These are phyloP conservation scores for Salmo trutta DNA, from an alignment of 2,797 vertebrate species.

Conservation along the genomic window DNA sequence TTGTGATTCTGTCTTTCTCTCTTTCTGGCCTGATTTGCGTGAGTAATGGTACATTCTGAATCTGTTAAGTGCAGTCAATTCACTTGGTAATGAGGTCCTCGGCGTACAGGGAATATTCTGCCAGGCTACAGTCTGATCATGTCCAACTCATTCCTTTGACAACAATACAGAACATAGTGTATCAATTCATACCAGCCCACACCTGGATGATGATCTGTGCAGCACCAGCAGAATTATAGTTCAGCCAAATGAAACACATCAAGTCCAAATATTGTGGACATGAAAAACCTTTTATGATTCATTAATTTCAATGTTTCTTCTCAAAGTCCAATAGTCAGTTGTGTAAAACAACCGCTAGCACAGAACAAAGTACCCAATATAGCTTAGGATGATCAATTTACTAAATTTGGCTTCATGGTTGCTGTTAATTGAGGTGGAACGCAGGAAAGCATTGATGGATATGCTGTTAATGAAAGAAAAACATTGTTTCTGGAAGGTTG, in stretches of 20 bases:
- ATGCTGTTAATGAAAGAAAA: constrained; percentile 57
- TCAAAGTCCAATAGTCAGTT: constrained; percentile 14
- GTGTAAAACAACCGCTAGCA: constrained; percentile 3
- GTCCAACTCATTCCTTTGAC: neutral
- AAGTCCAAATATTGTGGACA: no score
- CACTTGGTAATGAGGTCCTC: constrained; percentile 36
- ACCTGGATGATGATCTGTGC: neutral
- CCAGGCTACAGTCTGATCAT: neutral
- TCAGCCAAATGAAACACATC: neutral
- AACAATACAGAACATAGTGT: neutral
- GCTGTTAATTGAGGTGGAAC: constrained; percentile 60
- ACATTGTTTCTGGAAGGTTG: constrained; percentile 50
- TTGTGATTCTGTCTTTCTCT: neutral
- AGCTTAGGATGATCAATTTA: constrained; percentile 48
- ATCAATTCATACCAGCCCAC: neutral
- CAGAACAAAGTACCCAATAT: constrained; percentile 31
- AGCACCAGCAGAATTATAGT: no score
- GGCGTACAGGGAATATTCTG: neutral
- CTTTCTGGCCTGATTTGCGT: constrained; percentile 2
- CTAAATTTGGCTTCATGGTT: constrained; percentile 43
- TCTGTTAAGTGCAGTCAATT: constrained; percentile 23
- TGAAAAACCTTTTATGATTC: no score
- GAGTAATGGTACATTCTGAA: constrained; percentile 7
- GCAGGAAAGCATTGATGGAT: constrained; percentile 53
- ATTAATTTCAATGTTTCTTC: neutral